phyloP scores from a whole-genome alignment of 2,888 invertebrate genomes.

The Ochlodes sylvanus region DNA sequence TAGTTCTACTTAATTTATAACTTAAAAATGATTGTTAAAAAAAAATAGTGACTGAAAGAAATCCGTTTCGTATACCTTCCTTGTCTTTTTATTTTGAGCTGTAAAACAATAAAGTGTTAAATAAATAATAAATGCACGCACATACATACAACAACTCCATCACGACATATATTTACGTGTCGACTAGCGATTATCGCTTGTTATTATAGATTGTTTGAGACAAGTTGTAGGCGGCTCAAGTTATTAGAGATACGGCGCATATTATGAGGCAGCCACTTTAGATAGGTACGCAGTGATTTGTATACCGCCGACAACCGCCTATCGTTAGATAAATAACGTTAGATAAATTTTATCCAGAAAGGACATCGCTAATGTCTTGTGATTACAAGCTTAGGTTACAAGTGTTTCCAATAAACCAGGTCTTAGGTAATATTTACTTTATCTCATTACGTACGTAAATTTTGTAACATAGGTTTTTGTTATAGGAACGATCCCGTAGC shows the following conservation, averaged over 20 bases:
- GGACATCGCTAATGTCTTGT: slow-evolving; percentile 11
- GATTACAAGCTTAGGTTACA: slow-evolving; percentile 12
- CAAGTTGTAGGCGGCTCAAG: slow-evolving; percentile 50
- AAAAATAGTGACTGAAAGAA: too few species aligned
- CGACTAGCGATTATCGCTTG: slow-evolving; percentile 55
- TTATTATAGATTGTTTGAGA: slow-evolving; percentile 69
- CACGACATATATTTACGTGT: slow-evolving; percentile 22
- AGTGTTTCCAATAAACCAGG: slow-evolving; percentile 9
- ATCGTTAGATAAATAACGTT: slow-evolving; percentile 7
- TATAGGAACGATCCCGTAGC: too few species aligned
- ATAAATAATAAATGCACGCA: not conserved
- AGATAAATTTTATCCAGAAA: slow-evolving; percentile 13
- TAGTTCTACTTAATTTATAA: too few species aligned
- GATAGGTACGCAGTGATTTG: slow-evolving; percentile 12
- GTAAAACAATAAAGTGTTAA: too few species aligned
- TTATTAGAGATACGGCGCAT: slow-evolving; percentile 42
- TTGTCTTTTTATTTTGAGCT: too few species aligned
- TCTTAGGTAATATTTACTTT: too few species aligned
- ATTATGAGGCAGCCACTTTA: slow-evolving; percentile 15
- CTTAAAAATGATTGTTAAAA: too few species aligned
- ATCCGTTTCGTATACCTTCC: too few species aligned
- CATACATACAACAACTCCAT: not conserved
- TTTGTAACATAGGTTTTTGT: too few species aligned
- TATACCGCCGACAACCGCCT: slow-evolving; percentile 4
- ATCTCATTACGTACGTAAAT: too few species aligned